Conservation (phyloP, 2,888 invertebrate genomes). For the Xestobium rufovillosum region DNA sequence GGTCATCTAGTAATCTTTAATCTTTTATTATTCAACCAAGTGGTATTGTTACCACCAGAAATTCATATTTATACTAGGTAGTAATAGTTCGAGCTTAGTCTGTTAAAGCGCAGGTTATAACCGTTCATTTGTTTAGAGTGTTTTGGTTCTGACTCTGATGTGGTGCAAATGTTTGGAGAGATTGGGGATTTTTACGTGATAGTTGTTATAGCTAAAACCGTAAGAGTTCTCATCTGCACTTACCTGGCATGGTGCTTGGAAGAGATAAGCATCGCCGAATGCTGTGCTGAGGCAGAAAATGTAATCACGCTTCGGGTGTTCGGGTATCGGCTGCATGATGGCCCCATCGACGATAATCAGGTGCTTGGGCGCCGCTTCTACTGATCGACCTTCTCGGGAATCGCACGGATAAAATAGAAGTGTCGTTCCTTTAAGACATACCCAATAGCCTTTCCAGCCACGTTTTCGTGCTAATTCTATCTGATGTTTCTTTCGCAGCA, state of each 20-base stretch:
- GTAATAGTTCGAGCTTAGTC: too few species aligned
- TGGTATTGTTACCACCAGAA: too few species aligned
- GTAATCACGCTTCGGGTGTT: slow-evolving; percentile 95
- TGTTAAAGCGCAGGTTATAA: too few species aligned
- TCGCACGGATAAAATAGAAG: slow-evolving; percentile 94
- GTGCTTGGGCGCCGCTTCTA: slow-evolving; percentile 90
- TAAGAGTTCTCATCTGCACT: too few species aligned
- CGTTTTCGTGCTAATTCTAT: slow-evolving; percentile 92
- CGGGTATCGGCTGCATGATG: slow-evolving; percentile 98
- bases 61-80: too few species aligned
- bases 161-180: too few species aligned
- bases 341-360: slow-evolving; percentile 93
- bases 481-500: slow-evolving; percentile 92
- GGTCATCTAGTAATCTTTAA: too few species aligned
- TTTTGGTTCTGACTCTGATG: too few species aligned
- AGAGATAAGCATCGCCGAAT: slow-evolving; percentile 95
- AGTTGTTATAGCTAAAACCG: too few species aligned
- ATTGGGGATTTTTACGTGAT: too few species aligned
- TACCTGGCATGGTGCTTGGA: slow-evolving; percentile 84
- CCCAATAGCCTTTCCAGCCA: slow-evolving; percentile 99
- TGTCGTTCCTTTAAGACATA: slow-evolving; percentile 94
- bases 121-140: too few species aligned
- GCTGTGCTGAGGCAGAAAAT: slow-evolving; percentile 98
- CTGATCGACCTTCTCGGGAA: slow-evolving; percentile 81
- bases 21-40: too few species aligned